Evolutionary conservation across 1,140 invertebrate species (phyloP).

Genomic region (Heterodera schachtii): DNA sequence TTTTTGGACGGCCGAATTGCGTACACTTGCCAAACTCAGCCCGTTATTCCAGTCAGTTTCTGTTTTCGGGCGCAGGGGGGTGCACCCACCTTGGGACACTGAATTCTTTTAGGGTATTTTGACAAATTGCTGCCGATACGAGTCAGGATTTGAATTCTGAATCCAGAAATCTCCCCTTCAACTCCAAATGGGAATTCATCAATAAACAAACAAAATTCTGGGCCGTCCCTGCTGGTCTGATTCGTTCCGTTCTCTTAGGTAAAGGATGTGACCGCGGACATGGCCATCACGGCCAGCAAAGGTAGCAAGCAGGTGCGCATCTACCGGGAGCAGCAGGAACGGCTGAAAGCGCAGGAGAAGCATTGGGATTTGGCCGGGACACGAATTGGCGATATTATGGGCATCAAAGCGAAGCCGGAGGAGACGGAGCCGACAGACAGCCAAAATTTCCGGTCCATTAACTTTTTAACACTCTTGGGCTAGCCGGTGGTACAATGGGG

Average conservation of each 20-base stretch:
- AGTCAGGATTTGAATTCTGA: no score
- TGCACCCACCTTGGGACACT: no score
- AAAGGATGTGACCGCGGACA: slow-evolving; percentile 89
- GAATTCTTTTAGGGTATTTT: no score
- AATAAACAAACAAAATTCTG: no score
- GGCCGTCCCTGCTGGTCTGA: no score
- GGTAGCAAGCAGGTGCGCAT: slow-evolving; percentile 79
- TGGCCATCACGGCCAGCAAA: slow-evolving; percentile 94
- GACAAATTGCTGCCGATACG: no score
- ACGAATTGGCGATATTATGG: slow-evolving; percentile 94
- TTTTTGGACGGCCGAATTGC: slow-evolving; percentile 97
- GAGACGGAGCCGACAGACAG: slow-evolving; percentile 71
- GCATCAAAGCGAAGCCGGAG: slow-evolving; percentile 79
- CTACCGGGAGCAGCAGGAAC: slow-evolving; percentile 92
- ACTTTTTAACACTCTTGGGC: no score
- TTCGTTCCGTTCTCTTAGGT: slow-evolving; percentile 67
- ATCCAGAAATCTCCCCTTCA: no score
- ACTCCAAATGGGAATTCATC: no score
- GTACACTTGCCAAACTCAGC: slow-evolving; percentile 97
- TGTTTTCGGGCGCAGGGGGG: no score
- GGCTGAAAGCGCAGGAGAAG: slow-evolving; percentile 92
- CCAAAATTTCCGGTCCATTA: slow-evolving; percentile 52
- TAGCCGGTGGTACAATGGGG: no score
- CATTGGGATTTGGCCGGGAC: slow-evolving; percentile 98
- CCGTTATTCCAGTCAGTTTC: slow-evolving; percentile 82